Conservation (phyloP, 2,113 vertebrate genomes). For the Takifugu bimaculatus region DNA sequence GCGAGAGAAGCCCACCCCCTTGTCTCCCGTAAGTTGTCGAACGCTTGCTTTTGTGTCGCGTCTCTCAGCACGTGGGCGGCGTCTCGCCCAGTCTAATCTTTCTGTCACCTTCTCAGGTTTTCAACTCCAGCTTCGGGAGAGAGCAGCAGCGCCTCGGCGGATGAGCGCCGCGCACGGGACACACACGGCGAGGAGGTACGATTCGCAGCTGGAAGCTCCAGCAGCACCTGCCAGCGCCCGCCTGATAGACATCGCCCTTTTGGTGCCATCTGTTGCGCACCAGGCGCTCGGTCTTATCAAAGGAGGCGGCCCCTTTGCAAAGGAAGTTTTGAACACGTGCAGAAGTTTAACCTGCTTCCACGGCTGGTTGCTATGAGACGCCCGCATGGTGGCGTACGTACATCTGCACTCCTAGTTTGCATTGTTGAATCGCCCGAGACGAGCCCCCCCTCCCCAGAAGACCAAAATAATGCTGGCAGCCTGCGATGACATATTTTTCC, state of each 20-base stretch:
- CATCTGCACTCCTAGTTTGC: conserved; percentile 27
- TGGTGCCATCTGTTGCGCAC: conserved; percentile 4
- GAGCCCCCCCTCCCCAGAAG: conserved; percentile 38
- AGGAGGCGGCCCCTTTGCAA: conserved; percentile 11
- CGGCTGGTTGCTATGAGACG: conserved; percentile 29
- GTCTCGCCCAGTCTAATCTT: not conserved
- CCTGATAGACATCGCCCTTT: not conserved
- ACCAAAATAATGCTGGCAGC: conserved; percentile 48
- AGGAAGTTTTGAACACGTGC: conserved; percentile 22
- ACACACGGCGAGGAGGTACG: conserved; percentile 70
- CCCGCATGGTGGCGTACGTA: conserved; percentile 26
- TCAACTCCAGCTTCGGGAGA: conserved; percentile 72
- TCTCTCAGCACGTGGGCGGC: conserved; percentile 8
- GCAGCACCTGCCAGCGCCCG: conserved; percentile 1
- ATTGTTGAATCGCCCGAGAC: conserved; percentile 46
- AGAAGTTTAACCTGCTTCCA: conserved; percentile 13
- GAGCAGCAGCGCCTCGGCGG: conserved; percentile 60
- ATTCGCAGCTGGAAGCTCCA: not conserved
- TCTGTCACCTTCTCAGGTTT: conserved; percentile 44
- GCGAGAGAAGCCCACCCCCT: conserved; percentile 79
- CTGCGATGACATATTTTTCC: conserved; percentile 64
- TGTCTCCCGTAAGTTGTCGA: conserved; percentile 81
- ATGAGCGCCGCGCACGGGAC: conserved; percentile 58
- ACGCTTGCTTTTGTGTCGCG: too few relatives aligned
- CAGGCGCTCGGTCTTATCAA: not conserved